Conservation (phyloP, 1,140 invertebrate genomes). For the Drosophila asahinai region DNA sequence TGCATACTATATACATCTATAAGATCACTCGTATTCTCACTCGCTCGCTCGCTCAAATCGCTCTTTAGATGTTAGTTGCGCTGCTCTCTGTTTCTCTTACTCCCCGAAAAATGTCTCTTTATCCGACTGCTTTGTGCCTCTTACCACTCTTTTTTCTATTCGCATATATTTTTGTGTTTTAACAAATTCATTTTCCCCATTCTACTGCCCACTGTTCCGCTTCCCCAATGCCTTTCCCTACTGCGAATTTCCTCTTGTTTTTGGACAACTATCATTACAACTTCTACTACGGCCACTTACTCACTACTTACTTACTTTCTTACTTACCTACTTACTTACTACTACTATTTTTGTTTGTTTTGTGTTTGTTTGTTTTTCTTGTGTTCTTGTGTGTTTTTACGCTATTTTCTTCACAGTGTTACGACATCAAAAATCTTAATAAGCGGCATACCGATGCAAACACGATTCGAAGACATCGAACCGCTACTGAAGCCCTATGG, state of each 20-base stretch:
- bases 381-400: conserved; percentile 78
- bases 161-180: conserved; percentile 22
- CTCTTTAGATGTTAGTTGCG: conserved; percentile 58
- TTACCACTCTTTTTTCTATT: conserved; percentile 10
- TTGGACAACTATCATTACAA: conserved; percentile 20
- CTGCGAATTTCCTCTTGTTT: neutral
- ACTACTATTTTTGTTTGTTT: conserved; percentile 42
- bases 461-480: conserved; percentile 94
- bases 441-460: conserved; percentile 93
- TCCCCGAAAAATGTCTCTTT: conserved; percentile 1
- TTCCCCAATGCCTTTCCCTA: neutral
- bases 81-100: conserved; percentile 34
- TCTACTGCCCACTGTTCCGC: neutral
- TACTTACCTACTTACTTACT: conserved; percentile 27
- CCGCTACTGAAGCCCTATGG: conserved; percentile 92
- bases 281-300: conserved; percentile 2
- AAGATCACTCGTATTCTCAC: conserved; percentile 38
- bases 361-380: conserved; percentile 51
- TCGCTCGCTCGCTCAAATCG: conserved; percentile 43
- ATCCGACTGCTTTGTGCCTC: conserved; percentile 20
- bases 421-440: conserved; percentile 93
- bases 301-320: neutral
- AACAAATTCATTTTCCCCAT: conserved; percentile 16
- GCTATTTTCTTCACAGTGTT: conserved; percentile 87
- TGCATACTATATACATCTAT: neutral